These are phyloP conservation scores for Mastomys coucha DNA, from an alignment of 2,113 vertebrate species.

Conservation along the genomic window DNA sequence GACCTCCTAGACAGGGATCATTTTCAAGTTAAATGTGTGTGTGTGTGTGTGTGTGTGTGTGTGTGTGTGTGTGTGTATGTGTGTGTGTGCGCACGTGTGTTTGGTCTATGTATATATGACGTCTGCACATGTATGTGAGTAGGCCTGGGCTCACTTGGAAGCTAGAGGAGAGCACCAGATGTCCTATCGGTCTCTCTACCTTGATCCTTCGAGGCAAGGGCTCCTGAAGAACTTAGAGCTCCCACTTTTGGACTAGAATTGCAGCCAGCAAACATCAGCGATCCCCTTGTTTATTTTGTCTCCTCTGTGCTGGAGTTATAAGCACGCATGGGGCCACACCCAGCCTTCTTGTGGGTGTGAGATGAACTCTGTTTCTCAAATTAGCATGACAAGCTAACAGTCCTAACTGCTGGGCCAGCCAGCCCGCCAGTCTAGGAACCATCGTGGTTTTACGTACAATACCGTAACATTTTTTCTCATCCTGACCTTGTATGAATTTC, in stretches of 20 bases:
- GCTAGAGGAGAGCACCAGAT: not conserved
- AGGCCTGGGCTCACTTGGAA: too few relatives aligned
- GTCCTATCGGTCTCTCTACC: not conserved
- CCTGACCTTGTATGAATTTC: not conserved
- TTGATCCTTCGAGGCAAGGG: not conserved
- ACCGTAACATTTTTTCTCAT: not conserved
- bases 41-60: too few relatives aligned
- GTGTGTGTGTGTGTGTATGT: rapidly evolving
- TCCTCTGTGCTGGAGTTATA: not conserved
- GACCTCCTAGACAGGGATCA: not conserved
- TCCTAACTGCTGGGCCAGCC: not conserved
- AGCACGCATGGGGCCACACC: too few relatives aligned
- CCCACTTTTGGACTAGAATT: not conserved
- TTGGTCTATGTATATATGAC: not conserved
- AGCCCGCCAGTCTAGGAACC: not conserved
- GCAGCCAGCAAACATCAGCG: not conserved
- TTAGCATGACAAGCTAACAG: not conserved
- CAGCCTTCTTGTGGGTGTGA: not conserved
- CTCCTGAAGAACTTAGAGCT: not conserved
- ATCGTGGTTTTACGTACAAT: not conserved
- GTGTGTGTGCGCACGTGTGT: too few relatives aligned
- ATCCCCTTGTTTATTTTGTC: not conserved
- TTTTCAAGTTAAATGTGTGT: not conserved
- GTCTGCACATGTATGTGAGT: not conserved
- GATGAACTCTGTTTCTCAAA: not conserved